A percentile compares a stretch with the other conserved stretches of the same genome.
phyloP scores from a whole-genome alignment of 2,113 vertebrate genomes.

The Phyllopteryx taeniolatus region DNA sequence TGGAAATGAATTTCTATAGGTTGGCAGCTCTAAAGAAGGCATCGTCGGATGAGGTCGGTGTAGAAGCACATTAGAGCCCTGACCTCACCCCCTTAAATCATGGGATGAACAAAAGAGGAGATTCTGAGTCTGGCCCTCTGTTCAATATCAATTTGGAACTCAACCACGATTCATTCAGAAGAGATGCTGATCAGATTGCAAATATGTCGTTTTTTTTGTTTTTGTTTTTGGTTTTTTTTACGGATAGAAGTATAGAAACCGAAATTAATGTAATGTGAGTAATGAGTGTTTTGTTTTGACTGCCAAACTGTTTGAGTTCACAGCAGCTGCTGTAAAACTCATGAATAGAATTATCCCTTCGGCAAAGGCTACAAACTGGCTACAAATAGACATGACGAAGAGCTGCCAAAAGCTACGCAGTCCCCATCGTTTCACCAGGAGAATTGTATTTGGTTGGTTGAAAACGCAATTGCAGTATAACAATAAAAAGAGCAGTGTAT shows the following conservation, averaged over 20 bases:
- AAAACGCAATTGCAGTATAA: slow-evolving; percentile 16
- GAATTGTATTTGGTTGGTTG: slow-evolving; percentile 9
- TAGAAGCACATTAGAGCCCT: background rate
- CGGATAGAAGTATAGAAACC: too few relatives aligned
- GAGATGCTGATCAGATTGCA: background rate
- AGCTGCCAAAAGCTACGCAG: too few relatives aligned
- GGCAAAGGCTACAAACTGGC: background rate
- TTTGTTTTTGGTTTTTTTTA: too few relatives aligned
- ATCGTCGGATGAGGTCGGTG: background rate
- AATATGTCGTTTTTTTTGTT: background rate
- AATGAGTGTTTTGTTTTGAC: background rate
- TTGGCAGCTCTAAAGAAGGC: background rate
- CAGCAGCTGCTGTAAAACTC: background rate
- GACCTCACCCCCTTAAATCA: background rate
- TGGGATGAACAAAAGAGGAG: background rate
- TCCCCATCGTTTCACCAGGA: background rate
- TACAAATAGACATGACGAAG: too few relatives aligned
- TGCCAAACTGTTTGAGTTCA: background rate
- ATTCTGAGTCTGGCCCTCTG: background rate
- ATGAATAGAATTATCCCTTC: background rate
- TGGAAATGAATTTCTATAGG: too few relatives aligned
- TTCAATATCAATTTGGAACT: background rate
- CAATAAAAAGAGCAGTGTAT: slow-evolving; percentile 26
- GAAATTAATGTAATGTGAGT: too few relatives aligned
- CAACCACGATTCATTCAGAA: background rate